Base-by-base conservation (phyloP, 2,797 vertebrate genomes). In the Microcaecilia unicolor region DNA sequence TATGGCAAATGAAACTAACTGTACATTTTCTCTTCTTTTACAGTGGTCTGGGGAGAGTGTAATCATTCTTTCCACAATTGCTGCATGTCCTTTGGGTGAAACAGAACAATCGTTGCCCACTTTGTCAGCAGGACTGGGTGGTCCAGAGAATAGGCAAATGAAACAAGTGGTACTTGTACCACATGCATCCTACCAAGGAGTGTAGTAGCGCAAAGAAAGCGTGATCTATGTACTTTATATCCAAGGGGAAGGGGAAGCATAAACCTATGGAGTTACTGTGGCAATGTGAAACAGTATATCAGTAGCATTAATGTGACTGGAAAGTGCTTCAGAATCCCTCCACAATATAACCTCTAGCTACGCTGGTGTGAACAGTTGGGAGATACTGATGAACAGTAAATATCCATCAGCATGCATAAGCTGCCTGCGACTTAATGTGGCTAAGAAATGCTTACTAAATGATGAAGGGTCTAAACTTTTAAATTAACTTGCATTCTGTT, bases 51-150 rank as follows among this genome's bases (percentile, higher is more conserved):
- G 95, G 95, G 96, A 61, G 96, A 99, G 51, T 99, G 96, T 72
- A 99, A 99, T 66, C 96, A 98, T 75, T 99, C 95, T 54, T 99
- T 99, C 70, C 96, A 99, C 57, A 99, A 99, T 44, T 99, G 96
- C 86, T 99, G 96, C 81, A 99, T 99, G 96, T 98, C 95, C 26
- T 99, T 28, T 99, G 96, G 95, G 96, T 99, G 75, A 99, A 99
- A 70, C 95, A 99, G 81, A 99, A 99, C 84, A 99, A 99, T 32
- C 90, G 96, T 46, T 99, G 96, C 43, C 95, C 96, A 3, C 86
- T 99, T 32, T 99, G 96, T 81, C 96, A 99, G 70, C 96, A 99
- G 74, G 96, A 99, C 81, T 99, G 96, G 95, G 96, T 99, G 50
- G 96, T 99, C 38, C 96, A 99, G 55, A 91, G 96, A 84, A 99